Base-by-base conservation (phyloP, 2,797 vertebrate genomes). In the Rhinoraja longicauda region DNA sequence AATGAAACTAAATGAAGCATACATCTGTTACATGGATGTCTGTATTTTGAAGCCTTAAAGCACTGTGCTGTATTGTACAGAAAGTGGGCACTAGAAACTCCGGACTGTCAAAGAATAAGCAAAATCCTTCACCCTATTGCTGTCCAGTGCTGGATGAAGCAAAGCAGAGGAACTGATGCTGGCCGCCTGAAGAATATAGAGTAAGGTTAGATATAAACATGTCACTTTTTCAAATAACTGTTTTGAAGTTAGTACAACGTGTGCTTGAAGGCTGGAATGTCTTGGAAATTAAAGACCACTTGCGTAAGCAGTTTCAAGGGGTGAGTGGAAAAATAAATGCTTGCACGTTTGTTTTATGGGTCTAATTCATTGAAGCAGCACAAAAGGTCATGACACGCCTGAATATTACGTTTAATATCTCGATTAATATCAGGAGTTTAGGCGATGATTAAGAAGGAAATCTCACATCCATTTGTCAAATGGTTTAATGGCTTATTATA, bases 231-330 rank as follows among this genome's bases (percentile, higher is more conserved):
- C 26, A 73, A 53, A 45, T 92, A 92, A 92, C 73, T 67, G 75
- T 92, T 92, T 92, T 57, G 53, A 92, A 73, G 26, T 92, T 75
- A 57, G 70, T 39, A 53, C 70, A 92, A 53, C 91, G 45, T 75
- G 70, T 75, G 72, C 90, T 75, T 45, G 90, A 75, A 57, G 53
- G 39, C 45, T 45, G 64, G 21, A 91, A 73, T 91, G 36, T 64
- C 67, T 92, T 92, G 36, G 45, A 92, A 75, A 75, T 92, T 64
- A 67, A 88, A 32, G 59, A 88, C 62, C 67, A 88, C 32, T 67
- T 88, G 29, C 67, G 84, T 67, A 88, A 88, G 6, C n/a, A 88
- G 62, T 88, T 88, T 73, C 72, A 39, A 92, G 36, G 5, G 39
- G 26, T 13, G 39, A 75, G 19, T 92, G 39, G 90, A 57, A 92